Evolutionary conservation across 2,797 vertebrate species (phyloP).

Genomic region (Philypnodon macrostomus): DNA sequence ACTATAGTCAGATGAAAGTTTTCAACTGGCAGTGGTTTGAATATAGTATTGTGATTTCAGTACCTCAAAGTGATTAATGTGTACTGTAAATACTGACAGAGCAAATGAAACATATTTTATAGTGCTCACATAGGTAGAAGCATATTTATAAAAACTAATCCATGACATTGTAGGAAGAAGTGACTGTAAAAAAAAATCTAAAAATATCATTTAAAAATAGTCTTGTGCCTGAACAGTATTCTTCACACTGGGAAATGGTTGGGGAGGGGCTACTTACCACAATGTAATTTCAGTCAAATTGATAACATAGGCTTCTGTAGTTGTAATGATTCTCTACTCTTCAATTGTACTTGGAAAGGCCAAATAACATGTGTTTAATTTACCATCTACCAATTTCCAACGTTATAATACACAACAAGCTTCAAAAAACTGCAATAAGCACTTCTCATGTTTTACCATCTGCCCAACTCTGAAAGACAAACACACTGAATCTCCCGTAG

Average conservation of each 20-base stretch:
- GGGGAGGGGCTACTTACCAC: constrained; percentile 19
- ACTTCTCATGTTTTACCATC: not conserved
- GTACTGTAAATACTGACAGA: constrained; percentile 77
- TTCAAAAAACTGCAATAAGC: too few relatives aligned
- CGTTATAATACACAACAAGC: too few relatives aligned
- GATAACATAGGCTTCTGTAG: constrained; percentile 8
- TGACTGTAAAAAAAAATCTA: constrained; percentile 20
- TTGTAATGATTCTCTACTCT: constrained; percentile 35
- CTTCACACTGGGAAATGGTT: constrained; percentile 35
- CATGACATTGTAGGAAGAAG: constrained; percentile 48
- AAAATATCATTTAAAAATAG: constrained; percentile 14
- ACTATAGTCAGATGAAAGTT: constrained; percentile 19
- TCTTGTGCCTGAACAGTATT: constrained; percentile 67
- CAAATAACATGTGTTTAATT: not conserved
- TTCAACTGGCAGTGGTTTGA: constrained; percentile 25
- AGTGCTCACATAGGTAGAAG: constrained; percentile 62
- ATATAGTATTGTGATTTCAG: constrained; percentile 51
- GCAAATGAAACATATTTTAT: constrained; percentile 51
- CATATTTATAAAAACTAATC: constrained; percentile 74
- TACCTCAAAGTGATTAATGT: constrained; percentile 58
- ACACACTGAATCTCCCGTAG: not conserved
- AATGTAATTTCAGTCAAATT: constrained; percentile 12
- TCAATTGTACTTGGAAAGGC: not conserved
- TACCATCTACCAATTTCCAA: too few relatives aligned
- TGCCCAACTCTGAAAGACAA: not conserved